A percentile compares a stretch with the other conserved stretches of the same genome.
Evolutionary conservation across 2,888 invertebrate species (phyloP).

Genomic region (Epicampocera succincta): DNA sequence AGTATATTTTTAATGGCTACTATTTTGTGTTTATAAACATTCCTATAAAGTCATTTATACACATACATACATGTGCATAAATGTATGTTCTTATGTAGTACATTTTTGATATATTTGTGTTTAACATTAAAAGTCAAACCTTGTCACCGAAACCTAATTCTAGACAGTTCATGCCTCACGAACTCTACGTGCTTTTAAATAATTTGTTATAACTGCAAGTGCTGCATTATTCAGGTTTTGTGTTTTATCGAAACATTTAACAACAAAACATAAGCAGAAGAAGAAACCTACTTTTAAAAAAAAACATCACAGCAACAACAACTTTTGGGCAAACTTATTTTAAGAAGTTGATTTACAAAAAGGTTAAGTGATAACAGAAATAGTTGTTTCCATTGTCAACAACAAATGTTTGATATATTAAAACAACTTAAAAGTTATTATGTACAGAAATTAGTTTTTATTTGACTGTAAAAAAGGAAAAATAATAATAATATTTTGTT

Average conservation of each 20-base stretch:
- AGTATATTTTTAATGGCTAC: slow-evolving; percentile 11
- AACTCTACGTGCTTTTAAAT: slow-evolving; percentile 65
- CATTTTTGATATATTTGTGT: slow-evolving; percentile 16
- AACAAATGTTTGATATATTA: no score
- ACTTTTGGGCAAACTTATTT: no score
- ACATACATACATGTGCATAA: background rate
- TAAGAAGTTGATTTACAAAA: no score
- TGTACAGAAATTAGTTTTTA: no score
- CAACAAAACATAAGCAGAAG: background rate
- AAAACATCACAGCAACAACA: no score
- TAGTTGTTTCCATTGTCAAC: no score
- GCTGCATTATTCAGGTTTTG: slow-evolving; percentile 19
- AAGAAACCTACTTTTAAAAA: no score
- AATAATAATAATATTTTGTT: no score
- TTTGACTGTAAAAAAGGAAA: no score
- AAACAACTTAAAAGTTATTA: no score
- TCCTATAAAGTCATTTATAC: no score
- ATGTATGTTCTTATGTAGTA: background rate
- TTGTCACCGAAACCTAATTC: slow-evolving; percentile 69
- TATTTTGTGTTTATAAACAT: background rate
- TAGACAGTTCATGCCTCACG: slow-evolving; percentile 63
- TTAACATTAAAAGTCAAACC: slow-evolving; percentile 47
- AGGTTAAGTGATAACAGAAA: no score
- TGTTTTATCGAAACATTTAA: slow-evolving; percentile 9
- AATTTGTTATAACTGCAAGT: slow-evolving; percentile 55